Evolutionary conservation across 2,113 vertebrate species (phyloP), one percentile per base, ranked within the genome.

Genomic region (Syrmaticus mikado): DNA sequence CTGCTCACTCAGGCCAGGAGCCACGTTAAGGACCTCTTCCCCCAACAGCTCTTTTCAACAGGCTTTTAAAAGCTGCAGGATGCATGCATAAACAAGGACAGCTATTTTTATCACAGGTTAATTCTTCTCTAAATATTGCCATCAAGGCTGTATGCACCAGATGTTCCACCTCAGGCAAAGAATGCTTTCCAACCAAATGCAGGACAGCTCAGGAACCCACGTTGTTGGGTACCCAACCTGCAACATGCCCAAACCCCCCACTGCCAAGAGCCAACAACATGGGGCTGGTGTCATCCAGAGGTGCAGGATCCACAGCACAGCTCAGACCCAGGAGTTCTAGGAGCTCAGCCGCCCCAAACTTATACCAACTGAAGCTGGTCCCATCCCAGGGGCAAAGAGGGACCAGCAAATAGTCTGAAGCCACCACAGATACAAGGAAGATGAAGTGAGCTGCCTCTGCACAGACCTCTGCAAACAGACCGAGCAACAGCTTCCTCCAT

Each of bases 231-330:
- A 45, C 13, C 27, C 68, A 28, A 7, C 28, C 68, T 21, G 9
- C 34, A 43, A 25, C 21, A 41, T 5, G 5, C n/a, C 27, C 52
- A 57, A 32, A 28, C 64, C 45, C 18, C 28, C 30, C 13, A 3
- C 34, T 61, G 34, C 58, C 34, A 36, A 52, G 57, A 61, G 0
- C 1, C 8, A 6, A 17, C 2, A 4, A 8, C 60, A 30, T 0
- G 2, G 22, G 27, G 21, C 2, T 32, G 34, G 78, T 11, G 12
- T 68, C 55, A 48, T 4, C 34, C n/a, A 60, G 7, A 30, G 36
- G 6, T n/a, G 55, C 3, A 32, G 16, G 20, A 19, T 13, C 36
- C 82, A 12, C 2, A 12, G 34, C 43, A 50, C 45, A 52, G 43
- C 45, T 71, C 73, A 40, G 9, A 34, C 32, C 66, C 55, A 41